Evolutionary conservation across 1,140 invertebrate genomes (phyloP).

Genomic region (Lasioglossum albipes): DNA sequence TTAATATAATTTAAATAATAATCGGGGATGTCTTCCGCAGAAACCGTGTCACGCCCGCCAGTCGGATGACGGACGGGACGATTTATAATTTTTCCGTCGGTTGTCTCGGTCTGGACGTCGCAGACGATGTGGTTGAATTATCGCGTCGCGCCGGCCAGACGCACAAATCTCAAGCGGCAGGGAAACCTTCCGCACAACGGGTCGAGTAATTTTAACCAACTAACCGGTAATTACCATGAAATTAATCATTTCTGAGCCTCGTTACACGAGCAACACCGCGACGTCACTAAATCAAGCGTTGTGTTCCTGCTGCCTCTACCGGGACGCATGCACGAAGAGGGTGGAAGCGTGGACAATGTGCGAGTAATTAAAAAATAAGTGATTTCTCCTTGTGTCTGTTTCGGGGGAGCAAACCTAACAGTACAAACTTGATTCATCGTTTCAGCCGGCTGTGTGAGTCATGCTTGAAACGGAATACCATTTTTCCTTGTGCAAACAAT

Average conservation of each 20-base stretch:
- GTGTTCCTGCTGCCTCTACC: slow-evolving; percentile 23
- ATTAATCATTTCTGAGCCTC: slow-evolving; percentile 71
- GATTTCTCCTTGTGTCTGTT: no score
- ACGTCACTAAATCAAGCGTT: slow-evolving; percentile 53
- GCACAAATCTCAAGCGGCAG: slow-evolving; percentile 68
- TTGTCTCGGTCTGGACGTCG: slow-evolving; percentile 3
- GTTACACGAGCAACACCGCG: slow-evolving; percentile 34
- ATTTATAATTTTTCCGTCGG: slow-evolving; percentile 31
- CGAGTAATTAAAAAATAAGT: background rate
- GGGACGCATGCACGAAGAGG: background rate
- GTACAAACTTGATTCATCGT: no score
- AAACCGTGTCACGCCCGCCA: slow-evolving; percentile 1
- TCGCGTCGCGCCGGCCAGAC: slow-evolving; percentile 65
- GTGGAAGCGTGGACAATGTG: background rate
- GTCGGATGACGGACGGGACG: slow-evolving; percentile 24
- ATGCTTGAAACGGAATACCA: no score
- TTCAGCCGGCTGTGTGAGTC: no score
- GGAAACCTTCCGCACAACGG: slow-evolving; percentile 37
- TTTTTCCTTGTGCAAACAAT: no score
- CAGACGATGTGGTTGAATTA: slow-evolving; percentile 64
- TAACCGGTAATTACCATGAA: slow-evolving; percentile 71
- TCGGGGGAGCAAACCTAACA: no score
- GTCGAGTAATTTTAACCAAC: slow-evolving; percentile 68
- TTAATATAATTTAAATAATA: no score
- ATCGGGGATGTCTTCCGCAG: background rate